These are phyloP conservation scores for Oreotrochilus melanogaster DNA, from an alignment of 2,113 vertebrate genomes.

Conservation along the genomic window DNA sequence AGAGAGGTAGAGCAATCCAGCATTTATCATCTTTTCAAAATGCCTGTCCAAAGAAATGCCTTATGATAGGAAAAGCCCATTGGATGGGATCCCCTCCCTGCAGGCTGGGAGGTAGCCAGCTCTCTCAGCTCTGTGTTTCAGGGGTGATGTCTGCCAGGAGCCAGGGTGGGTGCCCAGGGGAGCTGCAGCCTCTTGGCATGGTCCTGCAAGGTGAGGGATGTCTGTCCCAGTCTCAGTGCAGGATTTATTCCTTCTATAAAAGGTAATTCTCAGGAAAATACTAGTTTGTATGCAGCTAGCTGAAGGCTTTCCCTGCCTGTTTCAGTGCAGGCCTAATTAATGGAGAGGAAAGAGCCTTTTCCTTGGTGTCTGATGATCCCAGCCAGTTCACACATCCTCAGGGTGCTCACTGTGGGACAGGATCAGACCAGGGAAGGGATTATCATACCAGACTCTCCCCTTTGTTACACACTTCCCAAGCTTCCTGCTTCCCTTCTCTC, in stretches of 20 bases:
- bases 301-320: not conserved
- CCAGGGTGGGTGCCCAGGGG: not conserved
- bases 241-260: not conserved
- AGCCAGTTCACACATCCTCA: accelerated
- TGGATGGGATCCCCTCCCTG: not conserved
- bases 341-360: not conserved
- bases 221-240: not conserved
- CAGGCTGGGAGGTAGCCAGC: not conserved
- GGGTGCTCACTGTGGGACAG: not conserved
- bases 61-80: not conserved
- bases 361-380: not conserved
- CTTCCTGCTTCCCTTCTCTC: not conserved
- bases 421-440: not conserved
- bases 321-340: not conserved
- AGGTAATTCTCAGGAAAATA: not conserved
- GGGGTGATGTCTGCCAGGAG: not conserved
- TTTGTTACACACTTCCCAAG: not conserved
- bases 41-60: not conserved
- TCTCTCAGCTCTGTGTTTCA: not conserved
- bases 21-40: not conserved
- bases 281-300: not conserved
- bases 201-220: not conserved
- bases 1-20: not conserved
- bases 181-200: not conserved
- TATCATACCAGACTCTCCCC: not conserved